phyloP scores from a whole-genome alignment of 2,113 vertebrate species.

The Mus musculus region GRCm39 chr10:26102501-26103000 shows the following conservation, averaged over 20 bases:
- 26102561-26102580: too few relatives aligned
- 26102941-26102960: background rate
- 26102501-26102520: background rate
- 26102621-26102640: too few relatives aligned
- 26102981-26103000: background rate
- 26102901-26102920: background rate
- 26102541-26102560: too few relatives aligned
- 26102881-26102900: background rate
- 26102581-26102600: too few relatives aligned
- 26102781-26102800: background rate
- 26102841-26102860: background rate
- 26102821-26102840: background rate
- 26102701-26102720: background rate
- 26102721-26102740: background rate
- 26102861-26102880: background rate
- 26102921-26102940: background rate
- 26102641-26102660: background rate
- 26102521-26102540: background rate
- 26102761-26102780: background rate
- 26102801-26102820: background rate
- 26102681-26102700: background rate
- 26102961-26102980: too few relatives aligned
- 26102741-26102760: background rate
- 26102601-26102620: too few relatives aligned
- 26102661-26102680: background rate